A percentile compares a stretch with the other conserved stretches of the same genome.
Conservation (phyloP, 2,113 vertebrate genomes). For the Emydura subglobosa region DNA sequence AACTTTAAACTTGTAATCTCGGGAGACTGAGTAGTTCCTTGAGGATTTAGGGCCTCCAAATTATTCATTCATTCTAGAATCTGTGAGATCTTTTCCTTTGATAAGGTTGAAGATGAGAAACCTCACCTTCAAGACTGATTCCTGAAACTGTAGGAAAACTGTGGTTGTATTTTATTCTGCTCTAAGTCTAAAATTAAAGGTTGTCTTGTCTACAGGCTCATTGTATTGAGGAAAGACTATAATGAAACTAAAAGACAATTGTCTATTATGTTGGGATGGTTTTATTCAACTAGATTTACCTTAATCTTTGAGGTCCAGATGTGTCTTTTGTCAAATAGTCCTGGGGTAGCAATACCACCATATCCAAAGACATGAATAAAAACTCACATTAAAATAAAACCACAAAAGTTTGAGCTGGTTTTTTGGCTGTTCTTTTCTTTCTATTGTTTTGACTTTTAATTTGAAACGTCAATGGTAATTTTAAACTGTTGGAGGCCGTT, state of each 20-base stretch:
- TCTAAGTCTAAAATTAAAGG: neutral
- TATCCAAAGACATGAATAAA: neutral
- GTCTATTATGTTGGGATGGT: neutral
- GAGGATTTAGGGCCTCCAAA: neutral
- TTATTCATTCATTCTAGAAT: neutral
- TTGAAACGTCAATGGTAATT: slow-evolving; percentile 60
- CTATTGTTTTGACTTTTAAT: slow-evolving; percentile 32
- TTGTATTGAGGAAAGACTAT: neutral
- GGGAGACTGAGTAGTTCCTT: neutral
- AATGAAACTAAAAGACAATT: neutral
- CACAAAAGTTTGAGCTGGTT: neutral
- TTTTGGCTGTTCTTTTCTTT: neutral
- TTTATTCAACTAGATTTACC: neutral
- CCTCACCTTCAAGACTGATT: neutral
- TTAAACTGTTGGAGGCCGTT: slow-evolving; percentile 32
- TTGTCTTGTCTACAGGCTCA: neutral
- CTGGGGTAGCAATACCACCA: neutral
- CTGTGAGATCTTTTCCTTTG: neutral
- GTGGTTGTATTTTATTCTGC: neutral
- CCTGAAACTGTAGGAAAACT: neutral
- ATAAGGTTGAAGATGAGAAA: neutral
- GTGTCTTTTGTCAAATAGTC: neutral
- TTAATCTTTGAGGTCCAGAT: neutral
- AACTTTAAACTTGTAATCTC: neutral
- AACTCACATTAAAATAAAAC: neutral